phyloP scores from a whole-genome alignment of 2,888 invertebrate species.

The Amblyjoppa proteus region DNA sequence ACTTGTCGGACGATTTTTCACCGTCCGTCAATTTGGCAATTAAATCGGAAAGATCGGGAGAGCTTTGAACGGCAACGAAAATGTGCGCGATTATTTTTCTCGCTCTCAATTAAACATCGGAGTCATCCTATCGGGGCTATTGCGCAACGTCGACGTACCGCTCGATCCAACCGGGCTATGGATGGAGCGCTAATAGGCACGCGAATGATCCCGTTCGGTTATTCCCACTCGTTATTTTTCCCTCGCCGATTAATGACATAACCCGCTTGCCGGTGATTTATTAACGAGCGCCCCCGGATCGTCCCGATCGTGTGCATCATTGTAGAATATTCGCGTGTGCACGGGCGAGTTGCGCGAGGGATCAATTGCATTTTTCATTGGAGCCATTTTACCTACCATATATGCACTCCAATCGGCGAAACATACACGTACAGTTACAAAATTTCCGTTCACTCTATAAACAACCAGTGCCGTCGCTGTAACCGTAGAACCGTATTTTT shows the following conservation, averaged over 20 bases:
- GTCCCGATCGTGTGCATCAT: constrained; percentile 5
- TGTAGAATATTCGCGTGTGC: background rate
- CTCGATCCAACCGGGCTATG: constrained; percentile 27
- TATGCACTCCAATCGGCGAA: constrained; percentile 44
- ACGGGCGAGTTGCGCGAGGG: constrained; percentile 3
- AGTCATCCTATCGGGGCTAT: constrained; percentile 13
- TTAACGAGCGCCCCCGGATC: constrained; percentile 36
- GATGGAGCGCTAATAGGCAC: constrained; percentile 41
- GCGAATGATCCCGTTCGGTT: constrained; percentile 56
- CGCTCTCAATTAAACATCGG: background rate
- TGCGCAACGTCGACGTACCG: constrained; percentile 38
- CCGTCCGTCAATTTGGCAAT: background rate
- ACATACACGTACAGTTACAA: constrained; percentile 44
- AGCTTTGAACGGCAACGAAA: background rate
- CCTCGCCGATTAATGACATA: constrained; percentile 50
- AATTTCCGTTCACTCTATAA: background rate
- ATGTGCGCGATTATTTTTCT: background rate
- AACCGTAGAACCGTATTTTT: no score
- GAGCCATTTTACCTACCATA: constrained; percentile 56
- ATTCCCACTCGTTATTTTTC: constrained; percentile 12
- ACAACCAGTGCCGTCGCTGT: no score
- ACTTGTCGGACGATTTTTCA: background rate
- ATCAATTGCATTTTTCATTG: constrained; percentile 66
- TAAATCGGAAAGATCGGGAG: background rate
- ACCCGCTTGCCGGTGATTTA: constrained; percentile 55